Percentiles rank a stretch among this genome's conserved stretches.
Conservation (phyloP, 2,888 invertebrate species). For the Boloria euphrosyne region DNA sequence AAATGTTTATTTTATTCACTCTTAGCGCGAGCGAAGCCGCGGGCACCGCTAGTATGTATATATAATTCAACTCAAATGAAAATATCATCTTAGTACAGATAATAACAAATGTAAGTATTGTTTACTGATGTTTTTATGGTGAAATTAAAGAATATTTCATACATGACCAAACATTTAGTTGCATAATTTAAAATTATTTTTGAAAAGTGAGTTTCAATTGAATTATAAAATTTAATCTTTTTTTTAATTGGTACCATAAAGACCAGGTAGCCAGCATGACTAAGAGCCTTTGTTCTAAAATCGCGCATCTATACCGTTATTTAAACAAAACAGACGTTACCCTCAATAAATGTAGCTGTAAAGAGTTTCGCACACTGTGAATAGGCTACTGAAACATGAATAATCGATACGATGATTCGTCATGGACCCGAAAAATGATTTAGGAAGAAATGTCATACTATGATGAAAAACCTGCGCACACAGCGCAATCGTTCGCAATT, state of each 20-base stretch:
- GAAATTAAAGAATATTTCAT: too few species aligned
- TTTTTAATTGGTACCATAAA: conserved; percentile 51
- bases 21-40: too few species aligned
- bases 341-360: conserved; percentile 66
- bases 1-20: too few species aligned
- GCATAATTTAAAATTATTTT: too few species aligned
- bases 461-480: conserved; percentile 49
- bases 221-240: background rate
- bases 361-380: conserved; percentile 54
- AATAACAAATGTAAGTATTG: background rate
- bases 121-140: too few species aligned
- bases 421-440: conserved; percentile 55
- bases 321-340: conserved; percentile 69
- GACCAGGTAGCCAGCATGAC: conserved; percentile 70
- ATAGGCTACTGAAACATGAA: conserved; percentile 55
- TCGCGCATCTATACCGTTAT: conserved; percentile 74
- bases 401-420: conserved; percentile 70
- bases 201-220: background rate
- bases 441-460: conserved; percentile 55
- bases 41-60: too few species aligned
- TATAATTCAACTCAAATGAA: background rate
- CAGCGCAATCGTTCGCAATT: conserved; percentile 24
- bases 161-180: too few species aligned
- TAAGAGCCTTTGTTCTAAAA: conserved; percentile 76
- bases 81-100: background rate